These are phyloP conservation scores for Zaprionus inermis DNA, from an alignment of 1,140 invertebrate species.

Conservation along the genomic window DNA sequence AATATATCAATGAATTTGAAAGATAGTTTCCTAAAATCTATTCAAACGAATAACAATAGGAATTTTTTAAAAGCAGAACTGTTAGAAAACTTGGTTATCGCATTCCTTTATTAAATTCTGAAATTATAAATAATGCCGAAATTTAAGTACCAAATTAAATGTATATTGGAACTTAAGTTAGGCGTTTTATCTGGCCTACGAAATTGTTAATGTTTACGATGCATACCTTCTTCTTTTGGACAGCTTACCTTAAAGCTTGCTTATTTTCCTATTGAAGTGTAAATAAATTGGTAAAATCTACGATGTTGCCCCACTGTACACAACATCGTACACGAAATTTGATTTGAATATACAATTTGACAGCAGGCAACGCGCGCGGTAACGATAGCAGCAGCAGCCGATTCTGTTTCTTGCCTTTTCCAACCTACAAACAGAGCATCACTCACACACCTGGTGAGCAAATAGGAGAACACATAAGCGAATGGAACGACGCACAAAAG, in stretches of 20 bases:
- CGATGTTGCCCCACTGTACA: conserved; percentile 46
- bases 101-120: too few relatives aligned
- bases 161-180: too few relatives aligned
- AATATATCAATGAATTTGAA: too few relatives aligned
- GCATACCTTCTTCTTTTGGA: conserved; percentile 16
- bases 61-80: too few relatives aligned
- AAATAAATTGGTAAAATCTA: conserved; percentile 39
- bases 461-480: conserved; percentile 39
- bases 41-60: too few relatives aligned
- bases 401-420: conserved; percentile 58
- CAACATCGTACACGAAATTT: conserved; percentile 60
- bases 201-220: conserved; percentile 28
- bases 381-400: conserved; percentile 41
- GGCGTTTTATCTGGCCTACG: too few relatives aligned
- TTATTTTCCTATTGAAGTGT: conserved; percentile 46
- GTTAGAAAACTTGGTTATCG: too few relatives aligned
- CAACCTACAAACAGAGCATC: conserved; percentile 67
- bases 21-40: too few relatives aligned
- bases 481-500: conserved; percentile 38
- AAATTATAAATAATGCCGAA: too few relatives aligned
- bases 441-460: conserved; percentile 73
- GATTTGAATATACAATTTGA: conserved; percentile 70
- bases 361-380: conserved; percentile 48
- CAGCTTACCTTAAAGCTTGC: conserved; percentile 61
- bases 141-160: too few relatives aligned